Conservation (phyloP, 2,113 vertebrate genomes). For the Callionymus lyra region DNA sequence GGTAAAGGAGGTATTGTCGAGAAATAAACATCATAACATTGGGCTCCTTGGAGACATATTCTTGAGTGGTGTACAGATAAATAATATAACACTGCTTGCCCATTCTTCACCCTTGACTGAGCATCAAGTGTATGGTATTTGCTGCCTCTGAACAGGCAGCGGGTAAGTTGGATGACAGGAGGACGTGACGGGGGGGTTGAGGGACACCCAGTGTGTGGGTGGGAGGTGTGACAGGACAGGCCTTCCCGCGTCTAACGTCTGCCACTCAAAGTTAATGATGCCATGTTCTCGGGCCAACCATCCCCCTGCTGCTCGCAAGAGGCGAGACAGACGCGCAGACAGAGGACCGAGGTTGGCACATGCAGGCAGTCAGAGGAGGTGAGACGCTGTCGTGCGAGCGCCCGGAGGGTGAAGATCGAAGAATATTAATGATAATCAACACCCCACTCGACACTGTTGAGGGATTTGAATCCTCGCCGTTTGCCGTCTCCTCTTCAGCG, state of each 20-base stretch:
- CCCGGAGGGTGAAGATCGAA: slow-evolving; percentile 24
- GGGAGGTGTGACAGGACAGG: slow-evolving; percentile 48
- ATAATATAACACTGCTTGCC: slow-evolving; percentile 6
- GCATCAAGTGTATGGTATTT: slow-evolving; percentile 40
- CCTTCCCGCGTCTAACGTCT: slow-evolving; percentile 71
- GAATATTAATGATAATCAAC: slow-evolving; percentile 82
- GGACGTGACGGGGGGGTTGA: slow-evolving; percentile 34
- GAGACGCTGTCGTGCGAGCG: slow-evolving; percentile 23
- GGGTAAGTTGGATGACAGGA: slow-evolving; percentile 29
- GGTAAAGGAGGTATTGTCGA: too few species aligned
- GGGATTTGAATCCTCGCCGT: slow-evolving; percentile 58
- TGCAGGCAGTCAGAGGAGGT: slow-evolving; percentile 34
- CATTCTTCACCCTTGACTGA: slow-evolving; percentile 38
- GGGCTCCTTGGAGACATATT: not conserved
- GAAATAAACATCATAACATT: too few species aligned
- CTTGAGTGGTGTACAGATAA: not conserved
- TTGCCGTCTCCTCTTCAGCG: slow-evolving; percentile 21
- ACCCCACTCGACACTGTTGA: slow-evolving; percentile 66
- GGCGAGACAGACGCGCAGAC: slow-evolving; percentile 12
- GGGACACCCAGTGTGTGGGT: slow-evolving; percentile 54
- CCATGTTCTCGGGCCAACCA: slow-evolving; percentile 45
- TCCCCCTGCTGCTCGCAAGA: slow-evolving; percentile 39
- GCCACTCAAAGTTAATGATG: slow-evolving; percentile 79
- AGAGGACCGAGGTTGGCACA: slow-evolving; percentile 31
- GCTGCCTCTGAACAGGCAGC: slow-evolving; percentile 15